Evolutionary conservation across 1,140 invertebrate genomes (phyloP), one percentile per base, ranked within the genome.

Genomic region (Hyles vespertilio): DNA sequence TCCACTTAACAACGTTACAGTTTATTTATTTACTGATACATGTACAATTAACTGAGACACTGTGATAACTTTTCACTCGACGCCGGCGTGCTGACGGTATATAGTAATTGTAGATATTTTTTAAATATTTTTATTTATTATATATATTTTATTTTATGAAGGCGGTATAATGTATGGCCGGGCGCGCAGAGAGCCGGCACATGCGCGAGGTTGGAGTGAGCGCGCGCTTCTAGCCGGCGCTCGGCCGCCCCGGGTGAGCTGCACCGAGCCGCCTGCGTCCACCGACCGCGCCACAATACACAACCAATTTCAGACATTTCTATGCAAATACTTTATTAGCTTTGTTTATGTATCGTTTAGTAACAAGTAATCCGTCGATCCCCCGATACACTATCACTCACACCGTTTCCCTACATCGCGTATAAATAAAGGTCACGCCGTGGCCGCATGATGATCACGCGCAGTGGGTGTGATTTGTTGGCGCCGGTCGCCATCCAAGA

Each of bases 121-220:
- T 12, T 63, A 46, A 51, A 53, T 60, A 47, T 67, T 63, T 51
- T 53, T 51, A 22, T 58, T 57, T 56, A 51, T 51, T 67, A 43
- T 53, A 51, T 51, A 36, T 47, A 58, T 50, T 36, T 53, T 44
- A 57, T 51, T 46, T 12, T 40, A 49, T 56, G 79, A 60, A 74
- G 80, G 80, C 82, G 78, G 72, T 63, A 67, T 60, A 51, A 61
- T 55, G 64, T 53, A 52, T 55, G 44, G 55, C 40, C 53, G 51
- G 51, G 32, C 61, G 70, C 75, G 69, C 80, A 79, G 59, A 75
- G 79, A 61, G 72, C 72, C 79, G 63, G 63, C 68, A 66, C 71
- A 65, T 67, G 76, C 79, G 73, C 77, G 61, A 59, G 56, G 69
- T 56, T 51, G 71, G 81, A 84, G 81, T 84, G 79, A 82, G 51